phyloP scores from a whole-genome alignment of 2,113 vertebrate genomes.

The Cricetomys ansorgei region DNA sequence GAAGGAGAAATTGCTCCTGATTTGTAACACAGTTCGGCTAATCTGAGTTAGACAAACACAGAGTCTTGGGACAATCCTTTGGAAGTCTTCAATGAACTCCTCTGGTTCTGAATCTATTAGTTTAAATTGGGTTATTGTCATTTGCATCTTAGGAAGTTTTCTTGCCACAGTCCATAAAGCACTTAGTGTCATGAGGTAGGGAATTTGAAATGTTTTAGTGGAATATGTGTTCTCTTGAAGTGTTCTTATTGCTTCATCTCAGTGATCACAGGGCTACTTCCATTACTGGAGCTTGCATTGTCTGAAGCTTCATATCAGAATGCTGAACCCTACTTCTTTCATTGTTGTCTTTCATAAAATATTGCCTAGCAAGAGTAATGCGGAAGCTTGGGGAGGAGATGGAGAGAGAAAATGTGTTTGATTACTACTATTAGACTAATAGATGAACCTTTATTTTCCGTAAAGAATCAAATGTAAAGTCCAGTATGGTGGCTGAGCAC shows the following conservation, averaged over 20 bases:
- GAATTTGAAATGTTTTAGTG: neutral
- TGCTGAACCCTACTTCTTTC: neutral
- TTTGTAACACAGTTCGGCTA: neutral
- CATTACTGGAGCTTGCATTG: neutral
- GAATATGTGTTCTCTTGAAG: neutral
- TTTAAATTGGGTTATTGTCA: neutral
- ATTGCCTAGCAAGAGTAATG: slow-evolving; percentile 13
- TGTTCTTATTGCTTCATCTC: neutral
- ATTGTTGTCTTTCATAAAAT: slow-evolving; percentile 3
- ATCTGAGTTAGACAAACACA: neutral
- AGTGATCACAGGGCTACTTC: neutral
- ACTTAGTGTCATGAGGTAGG: neutral
- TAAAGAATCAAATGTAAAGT: slow-evolving; percentile 18
- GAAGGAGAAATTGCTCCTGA: neutral
- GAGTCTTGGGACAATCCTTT: neutral
- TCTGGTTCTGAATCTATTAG: neutral
- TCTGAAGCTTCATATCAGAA: neutral
- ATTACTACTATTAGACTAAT: neutral
- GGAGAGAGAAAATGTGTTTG: neutral
- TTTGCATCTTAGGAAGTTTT: neutral
- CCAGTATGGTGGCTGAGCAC: neutral
- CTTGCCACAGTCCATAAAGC: neutral
- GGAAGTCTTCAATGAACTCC: neutral
- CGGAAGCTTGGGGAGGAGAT: neutral
- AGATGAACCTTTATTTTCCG: neutral